Base-by-base conservation (phyloP, 2,797 vertebrate genomes). In the Diglossa cyanea region DNA sequence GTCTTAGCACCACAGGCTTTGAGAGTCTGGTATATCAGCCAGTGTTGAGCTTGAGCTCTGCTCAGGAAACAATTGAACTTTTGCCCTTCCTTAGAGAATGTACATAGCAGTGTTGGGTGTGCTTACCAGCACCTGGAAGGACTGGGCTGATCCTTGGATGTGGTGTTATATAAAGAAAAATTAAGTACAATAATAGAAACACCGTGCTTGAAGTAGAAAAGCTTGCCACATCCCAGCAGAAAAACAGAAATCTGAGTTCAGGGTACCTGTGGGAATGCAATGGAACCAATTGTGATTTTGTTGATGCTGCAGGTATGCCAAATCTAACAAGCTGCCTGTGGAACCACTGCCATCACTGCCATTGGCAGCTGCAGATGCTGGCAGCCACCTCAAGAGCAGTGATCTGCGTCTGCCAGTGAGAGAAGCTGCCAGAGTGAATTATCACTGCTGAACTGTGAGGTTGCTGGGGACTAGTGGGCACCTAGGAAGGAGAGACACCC, bases 231-330 rank as follows among this genome's bases (percentile, higher is more conserved):
- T 48, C 54, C 42, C 72, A 18, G 45, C 1, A 76, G 71, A 70
- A 82, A 84, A 95, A 53, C 47, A 81, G 55, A 82, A 65, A 70
- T 14, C 17, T 28, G 33, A 10, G 17, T 17, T 91, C 40, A 74
- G 61, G 60, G 28, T 61, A 61, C 35, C 72, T 4, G 4, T 85
- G 87, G 53, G 84, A 92, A 76, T n/a, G 30, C 50, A 79, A 21
- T 0, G 5, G 57, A 39, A 63, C 19, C 1, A 6, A 23, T 0
- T 54, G 48, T 0, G 26, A 58, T 71, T 63, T 66, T 85, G 31
- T 16, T 2, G 3, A 57, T 50, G 73, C 18, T 50, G 26, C 3
- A 4, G 50, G 18, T 66, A 26, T 63, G 86, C 68, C 87, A 79
- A 45, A 61, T 67, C 48, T 48, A 85, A 67, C 26, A 87, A 85